Base-by-base conservation (phyloP, 2,888 invertebrate genomes). In the Acholoe squamosa region DNA sequence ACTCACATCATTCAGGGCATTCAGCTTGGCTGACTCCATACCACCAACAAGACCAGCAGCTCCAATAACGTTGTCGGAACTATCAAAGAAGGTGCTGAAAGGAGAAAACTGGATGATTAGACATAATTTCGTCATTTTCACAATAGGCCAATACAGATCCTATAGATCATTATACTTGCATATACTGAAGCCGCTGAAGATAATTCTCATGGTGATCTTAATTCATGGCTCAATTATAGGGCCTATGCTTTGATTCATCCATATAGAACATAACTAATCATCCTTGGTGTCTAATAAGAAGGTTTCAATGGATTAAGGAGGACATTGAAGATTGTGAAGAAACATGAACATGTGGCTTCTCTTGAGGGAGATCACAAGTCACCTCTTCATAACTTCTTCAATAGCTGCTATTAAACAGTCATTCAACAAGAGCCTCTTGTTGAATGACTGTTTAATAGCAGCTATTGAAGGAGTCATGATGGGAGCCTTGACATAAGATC, bases 11-110 rank as follows among this genome's bases (percentile, higher is more conserved):
- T 84, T 51, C 84, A 84, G 10, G 43, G 3, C 19, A 51, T 34
- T 28, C 22, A 84, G 14, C n/a, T 12, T 84, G 34, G 33, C 28
- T 10, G 34, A 16, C 14, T 34, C 34, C 43, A 84, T 34, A 84
- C 84, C 84, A 12, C 84, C 84, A 10, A 19, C 84, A 22, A 84
- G 84, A 34, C 84, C 84, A 43, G 84, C 84, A 28, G 19, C 25
- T 31, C 43, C 28, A 28, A 84, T 19, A 10, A 84, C 51, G 34
- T 84, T 84, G 5, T 84, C 51, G n/a, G 84, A 84, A 12, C 43
- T 34, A 51, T 84, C 51, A 5, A 51, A 51, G 84, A 84, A 84
- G 22, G 34, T 43, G 16, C 84, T 84, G 84, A 22, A 34, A 84
- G n/a, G 12, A 43, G n/a, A 84, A 84, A 31, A 80, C 16, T 31